A percentile compares a stretch with the other conserved stretches of the same genome.
These are phyloP conservation scores for Sitta carolinensis DNA, from an alignment of 2,797 vertebrate species.

Conservation along the genomic window DNA sequence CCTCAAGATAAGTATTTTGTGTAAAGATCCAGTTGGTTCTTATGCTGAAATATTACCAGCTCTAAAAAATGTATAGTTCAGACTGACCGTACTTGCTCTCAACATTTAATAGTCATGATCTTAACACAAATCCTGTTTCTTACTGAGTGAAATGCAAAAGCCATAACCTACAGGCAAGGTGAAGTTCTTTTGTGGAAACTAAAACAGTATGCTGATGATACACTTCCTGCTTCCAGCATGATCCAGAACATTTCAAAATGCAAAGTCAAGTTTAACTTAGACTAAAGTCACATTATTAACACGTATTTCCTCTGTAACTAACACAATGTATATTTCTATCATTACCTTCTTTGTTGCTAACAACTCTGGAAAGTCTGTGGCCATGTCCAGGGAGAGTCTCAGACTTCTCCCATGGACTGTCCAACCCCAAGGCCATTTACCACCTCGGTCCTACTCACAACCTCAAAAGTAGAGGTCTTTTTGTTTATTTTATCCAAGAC, in stretches of 20 bases:
- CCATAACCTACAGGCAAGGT: background rate
- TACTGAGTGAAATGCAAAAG: background rate
- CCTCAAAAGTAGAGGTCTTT: background rate
- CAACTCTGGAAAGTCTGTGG: background rate
- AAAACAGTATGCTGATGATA: background rate
- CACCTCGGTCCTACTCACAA: background rate
- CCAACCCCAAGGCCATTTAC: background rate
- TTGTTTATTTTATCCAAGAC: slow-evolving; percentile 20
- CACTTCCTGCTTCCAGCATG: background rate
- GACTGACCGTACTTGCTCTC: background rate
- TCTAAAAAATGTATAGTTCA: background rate
- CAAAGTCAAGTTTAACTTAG: background rate
- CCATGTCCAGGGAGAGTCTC: background rate
- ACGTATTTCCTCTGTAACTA: background rate
- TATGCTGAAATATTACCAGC: background rate
- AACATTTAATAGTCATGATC: background rate
- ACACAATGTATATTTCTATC: background rate
- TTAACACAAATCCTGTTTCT: background rate
- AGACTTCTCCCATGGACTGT: background rate
- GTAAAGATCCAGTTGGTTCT: background rate
- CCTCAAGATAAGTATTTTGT: background rate
- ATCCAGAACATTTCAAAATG: background rate
- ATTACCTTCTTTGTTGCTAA: background rate
- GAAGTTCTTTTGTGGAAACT: background rate
- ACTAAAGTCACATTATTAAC: background rate